Conservation (phyloP, 2,888 invertebrate genomes). For the Thera obeliscata region DNA sequence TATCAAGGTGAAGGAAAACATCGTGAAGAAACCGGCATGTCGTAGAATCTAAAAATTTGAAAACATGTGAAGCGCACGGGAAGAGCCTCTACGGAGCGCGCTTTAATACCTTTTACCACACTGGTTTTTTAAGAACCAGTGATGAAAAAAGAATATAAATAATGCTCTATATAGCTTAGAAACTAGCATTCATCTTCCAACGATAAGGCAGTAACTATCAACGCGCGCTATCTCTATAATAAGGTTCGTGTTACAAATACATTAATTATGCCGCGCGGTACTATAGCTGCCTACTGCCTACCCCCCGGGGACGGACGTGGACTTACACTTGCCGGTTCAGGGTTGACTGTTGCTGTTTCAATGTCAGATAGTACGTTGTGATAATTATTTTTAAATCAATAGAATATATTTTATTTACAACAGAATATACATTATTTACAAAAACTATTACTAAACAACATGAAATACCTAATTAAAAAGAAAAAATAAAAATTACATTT, state of each 20-base stretch:
- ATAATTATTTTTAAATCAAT: background rate
- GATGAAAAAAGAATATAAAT: background rate
- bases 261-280: constrained; percentile 57
- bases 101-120: no score
- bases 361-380: constrained; percentile 15
- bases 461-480: no score
- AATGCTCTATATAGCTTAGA: constrained; percentile 18
- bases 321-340: constrained; percentile 37
- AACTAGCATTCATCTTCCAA: constrained; percentile 33
- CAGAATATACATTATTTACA: no score
- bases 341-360: constrained; percentile 48
- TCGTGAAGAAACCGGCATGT: no score
- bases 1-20: no score
- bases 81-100: no score
- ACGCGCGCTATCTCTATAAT: constrained; percentile 46
- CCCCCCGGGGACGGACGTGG: constrained; percentile 26
- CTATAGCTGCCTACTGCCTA: constrained; percentile 28
- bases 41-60: no score
- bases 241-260: constrained; percentile 64
- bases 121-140: no score
- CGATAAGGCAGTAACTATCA: constrained; percentile 38
- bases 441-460: no score
- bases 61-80: no score
- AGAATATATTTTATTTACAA: no score
- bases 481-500: no score